Evolutionary conservation across 2,113 vertebrate genomes (phyloP), one percentile per base, ranked within the genome.

Genomic region (Symphodus melops): DNA sequence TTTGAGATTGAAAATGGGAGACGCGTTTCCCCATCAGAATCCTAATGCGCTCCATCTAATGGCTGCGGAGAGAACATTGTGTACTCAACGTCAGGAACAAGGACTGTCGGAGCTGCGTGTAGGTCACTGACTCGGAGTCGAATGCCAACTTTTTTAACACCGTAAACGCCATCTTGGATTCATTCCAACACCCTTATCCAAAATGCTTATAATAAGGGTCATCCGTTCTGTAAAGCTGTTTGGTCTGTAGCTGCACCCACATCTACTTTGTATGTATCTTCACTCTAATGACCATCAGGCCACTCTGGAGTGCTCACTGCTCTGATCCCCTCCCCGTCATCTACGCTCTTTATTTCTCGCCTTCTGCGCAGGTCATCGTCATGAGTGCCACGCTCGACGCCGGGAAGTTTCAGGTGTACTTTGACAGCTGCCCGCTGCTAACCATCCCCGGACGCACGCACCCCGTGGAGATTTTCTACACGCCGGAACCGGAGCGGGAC

Each of bases 331-430:
- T 33, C 28, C 4, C 28, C 5, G 55, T 41, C 52, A 17, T 74
- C 14, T 69, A 59, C 49, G 51, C 55, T 62, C 13, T 71, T 78
- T 55, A 19, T 10, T 7, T 53, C 55, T 39, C 21, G 4, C 62
- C n/a, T 54, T 20, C 20, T 13, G 5, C 23, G 41, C 72, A 98
- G 97, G 96, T 99, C 77, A 98, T 98, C 69, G 95, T 98, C 79
- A 99, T 99, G 97, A 99, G 97, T 5, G 96, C 97, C 69, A 98
- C 97, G 33, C 92, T 99, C 61, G 97, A 99, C 70, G 97, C 97
- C n/a, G 97, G 98, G 14, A 99, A 99, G 82, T 99, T 99, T 92
- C 97, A 98, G 92, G 95, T 98, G 81, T 99, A 99, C 90, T 99
- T 99, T 77, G 97, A 99, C 92, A 97, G 91, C 72, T 99, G 97